Percentiles rank a stretch among this genome's conserved stretches.
phyloP scores from a whole-genome alignment of 2,113 vertebrate species.

The Mixornis gularis region DNA sequence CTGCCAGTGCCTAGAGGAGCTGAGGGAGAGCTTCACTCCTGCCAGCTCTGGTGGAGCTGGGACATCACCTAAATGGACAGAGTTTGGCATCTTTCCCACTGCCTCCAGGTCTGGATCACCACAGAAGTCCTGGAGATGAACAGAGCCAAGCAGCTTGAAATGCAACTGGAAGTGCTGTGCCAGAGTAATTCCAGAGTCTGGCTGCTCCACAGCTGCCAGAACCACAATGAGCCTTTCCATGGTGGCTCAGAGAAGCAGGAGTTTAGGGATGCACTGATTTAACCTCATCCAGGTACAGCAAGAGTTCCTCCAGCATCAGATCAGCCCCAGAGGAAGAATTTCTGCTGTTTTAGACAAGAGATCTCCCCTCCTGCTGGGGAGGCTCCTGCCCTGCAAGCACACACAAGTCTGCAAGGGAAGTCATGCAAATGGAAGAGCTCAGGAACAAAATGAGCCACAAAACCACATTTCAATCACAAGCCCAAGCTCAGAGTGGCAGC shows the following conservation, averaged over 20 bases:
- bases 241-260: not conserved
- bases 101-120: not conserved
- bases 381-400: not conserved
- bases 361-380: not conserved
- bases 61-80: not conserved
- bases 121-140: not conserved
- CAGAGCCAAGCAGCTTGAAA: not conserved
- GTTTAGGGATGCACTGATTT: not conserved
- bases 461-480: not conserved
- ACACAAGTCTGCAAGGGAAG: not conserved
- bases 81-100: not conserved
- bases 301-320: not conserved
- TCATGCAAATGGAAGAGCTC: not conserved
- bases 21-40: not conserved
- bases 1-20: not conserved
- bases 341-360: not conserved
- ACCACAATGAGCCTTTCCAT: fast-evolving
- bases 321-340: not conserved
- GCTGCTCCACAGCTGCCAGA: not conserved
- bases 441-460: not conserved
- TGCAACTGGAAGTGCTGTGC: not conserved
- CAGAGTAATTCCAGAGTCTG: not conserved
- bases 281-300: not conserved
- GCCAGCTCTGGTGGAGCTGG: not conserved
- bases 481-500: not conserved